Evolutionary conservation across 1,140 invertebrate species (phyloP).

Genomic region (Halyomorpha halys): DNA sequence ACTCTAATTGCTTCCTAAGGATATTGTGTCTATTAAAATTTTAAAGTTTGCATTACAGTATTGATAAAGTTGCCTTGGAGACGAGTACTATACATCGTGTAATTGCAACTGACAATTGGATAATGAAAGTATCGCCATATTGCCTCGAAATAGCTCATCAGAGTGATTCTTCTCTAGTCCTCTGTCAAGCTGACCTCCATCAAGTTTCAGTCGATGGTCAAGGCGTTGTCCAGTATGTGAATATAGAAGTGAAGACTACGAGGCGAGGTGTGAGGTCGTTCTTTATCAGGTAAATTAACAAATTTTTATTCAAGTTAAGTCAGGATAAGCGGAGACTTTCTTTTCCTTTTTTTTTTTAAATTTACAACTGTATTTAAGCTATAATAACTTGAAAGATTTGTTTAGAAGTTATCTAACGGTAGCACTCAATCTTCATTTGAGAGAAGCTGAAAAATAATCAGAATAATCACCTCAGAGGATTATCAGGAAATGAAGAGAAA

Average conservation of each 20-base stretch:
- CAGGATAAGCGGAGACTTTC: too few relatives aligned
- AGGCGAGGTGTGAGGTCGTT: slow-evolving; percentile 46
- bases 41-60: slow-evolving; percentile 38
- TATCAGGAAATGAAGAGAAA: too few relatives aligned
- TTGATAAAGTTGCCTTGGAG: slow-evolving; percentile 64
- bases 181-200: slow-evolving; percentile 64
- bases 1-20: too few relatives aligned
- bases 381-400: too few relatives aligned
- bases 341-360: too few relatives aligned
- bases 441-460: too few relatives aligned
- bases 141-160: slow-evolving; percentile 63
- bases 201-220: slow-evolving; percentile 47
- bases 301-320: too few relatives aligned
- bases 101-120: slow-evolving; percentile 75
- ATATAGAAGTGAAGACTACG: slow-evolving; percentile 62
- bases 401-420: too few relatives aligned
- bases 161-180: slow-evolving; percentile 59
- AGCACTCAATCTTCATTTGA: too few relatives aligned
- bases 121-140: slow-evolving; percentile 75
- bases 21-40: too few relatives aligned
- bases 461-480: too few relatives aligned
- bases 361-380: too few relatives aligned
- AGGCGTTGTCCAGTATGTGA: slow-evolving; percentile 64
- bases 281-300: slow-evolving; percentile 40
- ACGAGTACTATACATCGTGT: slow-evolving; percentile 56